Percentiles rank a stretch among this genome's conserved stretches.
These are phyloP conservation scores for Trochalopteron elliotii DNA, from an alignment of 2,113 vertebrate genomes.

Conservation along the genomic window DNA sequence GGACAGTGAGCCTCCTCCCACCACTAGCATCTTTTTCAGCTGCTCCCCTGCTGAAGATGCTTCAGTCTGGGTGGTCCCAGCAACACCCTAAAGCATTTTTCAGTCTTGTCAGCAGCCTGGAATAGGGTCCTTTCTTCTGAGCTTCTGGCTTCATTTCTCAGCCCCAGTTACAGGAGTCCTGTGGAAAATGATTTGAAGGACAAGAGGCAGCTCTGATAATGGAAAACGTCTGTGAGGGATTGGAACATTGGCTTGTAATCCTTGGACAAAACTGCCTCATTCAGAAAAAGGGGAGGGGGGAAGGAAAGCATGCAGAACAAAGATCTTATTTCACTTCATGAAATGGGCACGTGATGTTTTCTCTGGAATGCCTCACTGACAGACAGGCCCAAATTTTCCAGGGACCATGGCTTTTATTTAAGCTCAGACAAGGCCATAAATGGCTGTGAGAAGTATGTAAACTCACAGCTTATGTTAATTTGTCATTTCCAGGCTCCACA, in stretches of 20 bases:
- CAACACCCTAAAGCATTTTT: constrained; percentile 21
- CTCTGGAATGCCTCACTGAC: constrained; percentile 43
- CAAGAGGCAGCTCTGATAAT: constrained; percentile 63
- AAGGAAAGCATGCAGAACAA: constrained; percentile 14
- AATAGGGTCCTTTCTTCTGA: constrained; percentile 34
- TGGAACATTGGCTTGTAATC: constrained; percentile 56
- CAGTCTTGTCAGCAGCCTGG: constrained; percentile 48
- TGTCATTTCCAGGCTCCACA: background rate
- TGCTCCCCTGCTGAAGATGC: background rate
- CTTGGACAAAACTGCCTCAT: constrained; percentile 51
- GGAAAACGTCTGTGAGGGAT: constrained; percentile 56
- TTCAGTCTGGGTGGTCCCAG: constrained; percentile 51
- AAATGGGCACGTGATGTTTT: constrained; percentile 46
- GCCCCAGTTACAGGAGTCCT: constrained; percentile 39
- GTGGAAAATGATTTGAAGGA: constrained; percentile 57
- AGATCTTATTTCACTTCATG: constrained; percentile 54
- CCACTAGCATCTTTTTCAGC: background rate
- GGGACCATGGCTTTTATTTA: background rate
- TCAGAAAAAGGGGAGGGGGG: constrained; percentile 6
- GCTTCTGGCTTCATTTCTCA: background rate
- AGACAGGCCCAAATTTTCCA: constrained; percentile 32
- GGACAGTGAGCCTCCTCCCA: background rate
- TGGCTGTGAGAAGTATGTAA: constrained; percentile 1
- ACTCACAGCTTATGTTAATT: constrained; percentile 1
- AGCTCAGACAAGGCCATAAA: constrained; percentile 23